Conservation (phyloP, 2,797 vertebrate species). For the Coilia nasus region DNA sequence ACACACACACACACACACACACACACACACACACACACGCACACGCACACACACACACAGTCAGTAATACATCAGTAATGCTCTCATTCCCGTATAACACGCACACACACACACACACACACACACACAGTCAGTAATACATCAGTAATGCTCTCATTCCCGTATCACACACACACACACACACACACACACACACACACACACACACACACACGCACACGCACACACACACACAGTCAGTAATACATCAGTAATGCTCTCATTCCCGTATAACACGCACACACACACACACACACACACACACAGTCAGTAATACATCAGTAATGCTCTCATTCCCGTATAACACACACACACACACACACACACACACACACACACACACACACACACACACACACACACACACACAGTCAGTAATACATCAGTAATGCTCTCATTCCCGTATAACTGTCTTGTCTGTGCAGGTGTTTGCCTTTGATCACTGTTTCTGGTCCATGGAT, state of each 20-base stretch:
- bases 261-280: too few relatives aligned
- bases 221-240: neutral
- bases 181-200: neutral
- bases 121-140: too few relatives aligned
- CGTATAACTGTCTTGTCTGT: neutral
- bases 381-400: slow-evolving; percentile 20
- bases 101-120: neutral
- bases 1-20: too few relatives aligned
- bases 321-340: too few relatives aligned
- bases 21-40: too few relatives aligned
- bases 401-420: slow-evolving; percentile 29
- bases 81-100: too few relatives aligned
- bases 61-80: too few relatives aligned
- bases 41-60: too few relatives aligned
- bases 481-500: slow-evolving; percentile 99
- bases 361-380: neutral
- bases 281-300: neutral
- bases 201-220: neutral
- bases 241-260: too few relatives aligned
- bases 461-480: slow-evolving; percentile 98
- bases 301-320: neutral
- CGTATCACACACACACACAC: neutral
- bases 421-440: neutral
- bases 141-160: too few relatives aligned
- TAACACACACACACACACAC: neutral